phyloP scores from a whole-genome alignment of 2,797 vertebrate genomes.

The Dicrostonyx torquatus region DNA sequence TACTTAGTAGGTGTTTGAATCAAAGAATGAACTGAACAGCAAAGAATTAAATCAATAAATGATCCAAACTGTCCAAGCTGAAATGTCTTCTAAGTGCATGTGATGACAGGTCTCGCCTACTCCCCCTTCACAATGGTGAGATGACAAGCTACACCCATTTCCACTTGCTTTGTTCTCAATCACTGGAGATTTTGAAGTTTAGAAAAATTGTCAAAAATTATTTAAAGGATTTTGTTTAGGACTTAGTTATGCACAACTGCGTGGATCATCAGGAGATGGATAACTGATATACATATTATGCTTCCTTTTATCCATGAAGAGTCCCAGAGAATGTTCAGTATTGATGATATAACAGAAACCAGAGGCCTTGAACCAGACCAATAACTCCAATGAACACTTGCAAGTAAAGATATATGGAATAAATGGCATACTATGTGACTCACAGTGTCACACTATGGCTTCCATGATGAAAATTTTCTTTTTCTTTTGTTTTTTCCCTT shows the following conservation, averaged over 20 bases:
- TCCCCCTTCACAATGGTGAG: neutral
- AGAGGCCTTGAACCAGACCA: neutral
- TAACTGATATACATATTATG: neutral
- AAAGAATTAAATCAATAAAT: neutral
- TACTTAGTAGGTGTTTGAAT: neutral
- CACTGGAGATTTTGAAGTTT: conserved; percentile 10
- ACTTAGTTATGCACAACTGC: neutral
- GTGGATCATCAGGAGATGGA: neutral
- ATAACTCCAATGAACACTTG: neutral
- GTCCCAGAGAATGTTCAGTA: neutral
- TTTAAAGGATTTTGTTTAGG: conserved; percentile 21
- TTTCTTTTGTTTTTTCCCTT: neutral
- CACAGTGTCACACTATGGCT: neutral
- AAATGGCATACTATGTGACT: neutral
- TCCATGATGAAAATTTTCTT: neutral
- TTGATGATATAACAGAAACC: neutral
- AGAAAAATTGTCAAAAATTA: conserved; percentile 6
- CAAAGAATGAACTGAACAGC: neutral
- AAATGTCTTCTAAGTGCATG: neutral
- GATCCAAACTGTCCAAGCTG: neutral
- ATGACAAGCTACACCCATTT: neutral
- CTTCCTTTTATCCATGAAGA: neutral
- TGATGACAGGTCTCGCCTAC: neutral
- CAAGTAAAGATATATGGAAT: neutral
- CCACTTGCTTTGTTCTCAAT: neutral